Evolutionary conservation across 1,140 invertebrate species (phyloP), one percentile per base, ranked within the genome.

Genomic region (Ooceraea biroi): DNA sequence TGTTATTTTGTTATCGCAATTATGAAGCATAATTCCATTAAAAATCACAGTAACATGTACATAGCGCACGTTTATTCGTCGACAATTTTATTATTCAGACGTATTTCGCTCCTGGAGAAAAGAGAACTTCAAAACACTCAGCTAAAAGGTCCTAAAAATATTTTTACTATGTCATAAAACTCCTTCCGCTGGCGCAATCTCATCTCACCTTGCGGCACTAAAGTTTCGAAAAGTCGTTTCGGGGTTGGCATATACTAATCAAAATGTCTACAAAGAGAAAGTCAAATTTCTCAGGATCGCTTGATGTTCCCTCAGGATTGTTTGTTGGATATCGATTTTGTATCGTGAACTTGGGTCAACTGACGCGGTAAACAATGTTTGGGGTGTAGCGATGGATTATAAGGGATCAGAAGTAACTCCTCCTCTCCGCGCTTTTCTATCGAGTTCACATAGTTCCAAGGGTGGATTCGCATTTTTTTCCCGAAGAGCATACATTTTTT

Each of bases 71-170:
- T 63, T 50, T 50, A 11, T 12, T 12, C 12, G 5, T 36, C 27
- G 48, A 77, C 36, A 22, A n/a, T 30, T 61, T 52, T 77, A 36
- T 19, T 22, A 52, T 65, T 66, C 65, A 46, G 65, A 76, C 63
- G 12, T 66, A 8, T 17, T 30, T 65, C 14, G 12, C 44, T 14
- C 19, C 5, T 19, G 36, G 44, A n/a, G 36, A 12, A 66, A 65
- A 77, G 1, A 27, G 22, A 44, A 22, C 50, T 66, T 50, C 44
- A n/a, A 65, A 66, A 58, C 36, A 71, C n/a, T 57, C 12, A 41
- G 25, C 65, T 58, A 46, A 55, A 30, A 71, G 65, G 25, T 30
- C 76, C 76, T 80, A 80, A 80, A 78, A 80, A 80, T 80, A 69
- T 80, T 80, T 80, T 80, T 80, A 80, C 12, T 46, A 8, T 69